Percentiles rank a stretch among this genome's conserved stretches.
These are phyloP conservation scores for Apamea anceps DNA, from an alignment of 2,888 invertebrate species.

Conservation along the genomic window DNA sequence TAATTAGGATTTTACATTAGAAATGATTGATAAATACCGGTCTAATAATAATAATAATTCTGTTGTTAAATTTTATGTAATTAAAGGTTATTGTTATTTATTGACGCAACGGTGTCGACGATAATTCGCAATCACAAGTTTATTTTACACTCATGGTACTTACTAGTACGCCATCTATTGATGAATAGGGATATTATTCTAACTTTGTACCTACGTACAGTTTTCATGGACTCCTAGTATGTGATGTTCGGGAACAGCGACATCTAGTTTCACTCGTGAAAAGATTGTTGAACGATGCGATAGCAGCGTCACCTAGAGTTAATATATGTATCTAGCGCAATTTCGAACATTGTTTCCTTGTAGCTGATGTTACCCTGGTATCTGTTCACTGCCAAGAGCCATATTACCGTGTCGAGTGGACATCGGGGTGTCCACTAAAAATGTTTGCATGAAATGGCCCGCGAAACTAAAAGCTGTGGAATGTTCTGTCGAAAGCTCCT, in stretches of 20 bases:
- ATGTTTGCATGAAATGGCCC: not conserved
- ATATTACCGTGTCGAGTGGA: constrained; percentile 41
- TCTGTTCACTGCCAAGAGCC: constrained; percentile 29
- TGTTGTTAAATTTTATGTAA: not conserved
- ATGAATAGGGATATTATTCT: constrained; percentile 10
- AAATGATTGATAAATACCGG: not conserved
- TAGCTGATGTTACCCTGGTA: constrained; percentile 52
- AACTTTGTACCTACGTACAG: not conserved
- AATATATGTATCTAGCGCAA: not conserved
- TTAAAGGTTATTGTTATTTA: not conserved
- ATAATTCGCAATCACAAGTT: not conserved
- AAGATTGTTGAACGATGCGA: not conserved
- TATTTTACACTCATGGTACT: too few relatives aligned
- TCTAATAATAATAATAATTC: not conserved
- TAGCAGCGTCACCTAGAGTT: constrained; percentile 5
- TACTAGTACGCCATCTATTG: constrained; percentile 35
- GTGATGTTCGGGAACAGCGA: not conserved
- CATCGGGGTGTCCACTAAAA: not conserved
- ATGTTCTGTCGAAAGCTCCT: constrained; percentile 13
- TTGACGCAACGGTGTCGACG: not conserved
- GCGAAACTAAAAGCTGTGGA: not conserved
- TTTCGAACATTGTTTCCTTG: not conserved
- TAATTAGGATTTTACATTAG: not conserved
- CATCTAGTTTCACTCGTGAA: constrained; percentile 35
- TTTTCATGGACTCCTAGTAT: constrained; percentile 1